These are phyloP conservation scores for Mungos mungo DNA, from an alignment of 2,113 vertebrate species.

Conservation along the genomic window DNA sequence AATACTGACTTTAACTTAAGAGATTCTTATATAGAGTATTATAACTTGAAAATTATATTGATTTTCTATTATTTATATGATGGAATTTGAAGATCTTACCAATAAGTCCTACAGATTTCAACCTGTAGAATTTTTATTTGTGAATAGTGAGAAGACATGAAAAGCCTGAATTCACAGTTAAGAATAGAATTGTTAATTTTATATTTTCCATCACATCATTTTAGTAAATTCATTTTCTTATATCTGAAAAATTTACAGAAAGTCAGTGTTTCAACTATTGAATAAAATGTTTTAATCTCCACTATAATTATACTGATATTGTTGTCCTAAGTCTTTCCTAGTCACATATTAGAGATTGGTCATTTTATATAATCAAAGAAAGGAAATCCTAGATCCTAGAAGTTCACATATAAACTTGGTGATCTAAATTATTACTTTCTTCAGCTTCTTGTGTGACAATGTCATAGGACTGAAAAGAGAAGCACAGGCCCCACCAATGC, in stretches of 20 bases:
- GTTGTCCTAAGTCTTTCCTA: neutral
- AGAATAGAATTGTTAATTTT: slow-evolving; percentile 75
- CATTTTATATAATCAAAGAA: neutral
- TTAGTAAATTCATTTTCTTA: neutral
- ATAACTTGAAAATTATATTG: slow-evolving; percentile 51
- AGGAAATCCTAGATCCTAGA: neutral
- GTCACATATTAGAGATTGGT: neutral
- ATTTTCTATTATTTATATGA: slow-evolving; percentile 68
- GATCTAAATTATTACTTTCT: neutral
- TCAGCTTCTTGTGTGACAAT: neutral
- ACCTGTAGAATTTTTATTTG: slow-evolving; percentile 66
- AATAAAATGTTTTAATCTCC: slow-evolving; percentile 26
- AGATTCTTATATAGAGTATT: slow-evolving; percentile 53
- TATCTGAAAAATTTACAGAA: slow-evolving; percentile 1
- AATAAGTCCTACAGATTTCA: slow-evolving; percentile 64
- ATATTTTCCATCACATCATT: slow-evolving; percentile 54
- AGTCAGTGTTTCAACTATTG: neutral
- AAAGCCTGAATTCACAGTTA: slow-evolving; percentile 65
- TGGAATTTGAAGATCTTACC: slow-evolving; percentile 53
- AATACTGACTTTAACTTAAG: neutral
- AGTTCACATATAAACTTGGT: neutral
- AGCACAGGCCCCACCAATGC: neutral
- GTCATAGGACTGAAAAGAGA: neutral
- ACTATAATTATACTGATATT: neutral
- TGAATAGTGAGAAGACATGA: slow-evolving; percentile 68